phyloP scores from a whole-genome alignment of 2,888 invertebrate genomes.

The Malthinus flaveolus region DNA sequence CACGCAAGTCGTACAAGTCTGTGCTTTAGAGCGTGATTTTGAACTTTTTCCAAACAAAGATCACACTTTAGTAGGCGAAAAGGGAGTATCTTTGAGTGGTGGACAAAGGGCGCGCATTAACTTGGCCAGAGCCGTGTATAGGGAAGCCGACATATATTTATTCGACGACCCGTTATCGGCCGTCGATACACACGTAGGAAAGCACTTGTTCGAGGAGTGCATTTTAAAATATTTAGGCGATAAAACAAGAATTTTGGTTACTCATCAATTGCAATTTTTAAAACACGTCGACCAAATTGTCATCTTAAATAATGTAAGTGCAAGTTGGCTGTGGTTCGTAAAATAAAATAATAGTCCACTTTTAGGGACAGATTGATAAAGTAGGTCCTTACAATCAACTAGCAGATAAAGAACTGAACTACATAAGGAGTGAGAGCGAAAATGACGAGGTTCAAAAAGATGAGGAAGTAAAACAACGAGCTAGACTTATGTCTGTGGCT shows the following conservation, averaged over 20 bases:
- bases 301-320: slow-evolving; percentile 62
- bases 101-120: slow-evolving; percentile 81
- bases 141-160: slow-evolving; percentile 75
- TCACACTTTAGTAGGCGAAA: slow-evolving; percentile 74
- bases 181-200: slow-evolving; percentile 77
- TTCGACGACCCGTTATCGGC: slow-evolving; percentile 81
- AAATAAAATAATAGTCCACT: slow-evolving; percentile 4
- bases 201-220: slow-evolving; percentile 75
- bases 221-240: slow-evolving; percentile 60
- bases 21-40: slow-evolving; percentile 70
- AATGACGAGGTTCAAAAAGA: slow-evolving; percentile 39
- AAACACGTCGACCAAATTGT: slow-evolving; percentile 67
- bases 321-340: neutral
- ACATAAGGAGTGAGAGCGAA: slow-evolving; percentile 35
- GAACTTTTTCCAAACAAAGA: slow-evolving; percentile 72
- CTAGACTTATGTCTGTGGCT: slow-evolving; percentile 39
- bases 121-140: slow-evolving; percentile 76
- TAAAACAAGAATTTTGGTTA: slow-evolving; percentile 76
- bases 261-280: slow-evolving; percentile 82
- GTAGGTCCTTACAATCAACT: slow-evolving; percentile 62
- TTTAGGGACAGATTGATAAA: slow-evolving; percentile 65
- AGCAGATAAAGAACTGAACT: slow-evolving; percentile 54
- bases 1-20: slow-evolving; percentile 60
- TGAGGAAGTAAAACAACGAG: slow-evolving; percentile 17
- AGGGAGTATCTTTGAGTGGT: slow-evolving; percentile 76